Base-by-base conservation (phyloP, 2,797 vertebrate genomes). In the Hapalemur alaotrensis region DNA sequence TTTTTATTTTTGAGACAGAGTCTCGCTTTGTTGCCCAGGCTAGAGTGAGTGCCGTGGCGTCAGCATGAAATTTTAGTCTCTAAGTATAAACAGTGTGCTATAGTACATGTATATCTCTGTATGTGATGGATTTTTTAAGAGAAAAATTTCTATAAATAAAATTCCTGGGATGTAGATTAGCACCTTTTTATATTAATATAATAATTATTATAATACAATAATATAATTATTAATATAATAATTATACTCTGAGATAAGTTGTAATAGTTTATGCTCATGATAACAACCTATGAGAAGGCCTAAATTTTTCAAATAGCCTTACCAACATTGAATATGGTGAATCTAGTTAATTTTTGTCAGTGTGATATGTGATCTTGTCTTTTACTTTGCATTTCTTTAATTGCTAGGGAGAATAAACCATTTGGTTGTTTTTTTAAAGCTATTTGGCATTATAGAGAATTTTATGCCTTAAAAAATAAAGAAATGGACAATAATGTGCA, bases 301-400 rank as follows among this genome's bases (percentile, higher is more conserved):
- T 32, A 12, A n/a, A n/a, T n/a, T 73, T 91, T 89, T 46, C 80
- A 86, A 15, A 70, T 17, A 76, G 32, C 23, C n/a, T 57, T 65
- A 38, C 23, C 25, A 54, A 23, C 52, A 65, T 32, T 90, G 35
- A 54, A 57, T 85, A 50, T 63, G 18, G 67, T 81, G 41, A 85
- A 67, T 92, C 54, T 72, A 18, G 35, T 69, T 67, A 14, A 30
- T 75, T 61, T 93, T 83, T 94, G n/a, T 28, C n/a, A 30, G 1
- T 80, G 32, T 90, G 25, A 30, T 89, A 46, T 57, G 28, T 84
- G n/a, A 41, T 57, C 17, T 35, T 30, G 43, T 65, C 35, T 80
- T 94, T 92, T 73, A 67, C 69, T 92, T 54, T 80, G 43, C 20
- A 67, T 52, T 93, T 93, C 18, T 79, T 92, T 88, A 32, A 59